phyloP scores from a whole-genome alignment of 1,140 invertebrate genomes.

The Panulirus ornatus region DNA sequence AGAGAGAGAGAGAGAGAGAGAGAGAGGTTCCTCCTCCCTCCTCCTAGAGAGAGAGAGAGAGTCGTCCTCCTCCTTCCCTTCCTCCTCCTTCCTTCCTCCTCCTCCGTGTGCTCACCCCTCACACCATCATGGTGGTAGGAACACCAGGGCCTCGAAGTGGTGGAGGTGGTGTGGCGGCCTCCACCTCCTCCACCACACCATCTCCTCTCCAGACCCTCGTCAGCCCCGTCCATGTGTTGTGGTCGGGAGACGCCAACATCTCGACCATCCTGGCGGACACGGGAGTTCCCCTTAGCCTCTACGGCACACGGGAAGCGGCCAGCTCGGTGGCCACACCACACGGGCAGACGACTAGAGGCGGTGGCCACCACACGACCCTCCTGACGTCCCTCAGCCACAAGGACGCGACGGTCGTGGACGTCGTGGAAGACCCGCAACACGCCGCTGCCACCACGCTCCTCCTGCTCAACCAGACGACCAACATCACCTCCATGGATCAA shows the following conservation, averaged over 20 bases:
- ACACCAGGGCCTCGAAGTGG: neutral
- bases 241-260: neutral
- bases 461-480: neutral
- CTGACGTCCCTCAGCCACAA: neutral
- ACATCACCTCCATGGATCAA: neutral
- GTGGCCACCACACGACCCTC: neutral
- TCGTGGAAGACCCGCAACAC: neutral
- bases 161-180: neutral
- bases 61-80: neutral
- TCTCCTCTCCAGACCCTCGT: neutral
- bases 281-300: neutral
- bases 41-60: neutral
- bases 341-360: neutral
- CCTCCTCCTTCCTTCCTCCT: neutral
- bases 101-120: neutral
- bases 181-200: neutral
- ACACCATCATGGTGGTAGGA: neutral
- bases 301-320: neutral
- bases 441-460: neutral
- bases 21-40: neutral
- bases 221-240: neutral
- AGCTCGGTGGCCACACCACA: neutral
- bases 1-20: conserved; percentile 15
- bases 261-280: neutral
- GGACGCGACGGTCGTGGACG: neutral